Conservation (phyloP, 2,797 vertebrate genomes). For the Brachyrhaphis roseni region DNA sequence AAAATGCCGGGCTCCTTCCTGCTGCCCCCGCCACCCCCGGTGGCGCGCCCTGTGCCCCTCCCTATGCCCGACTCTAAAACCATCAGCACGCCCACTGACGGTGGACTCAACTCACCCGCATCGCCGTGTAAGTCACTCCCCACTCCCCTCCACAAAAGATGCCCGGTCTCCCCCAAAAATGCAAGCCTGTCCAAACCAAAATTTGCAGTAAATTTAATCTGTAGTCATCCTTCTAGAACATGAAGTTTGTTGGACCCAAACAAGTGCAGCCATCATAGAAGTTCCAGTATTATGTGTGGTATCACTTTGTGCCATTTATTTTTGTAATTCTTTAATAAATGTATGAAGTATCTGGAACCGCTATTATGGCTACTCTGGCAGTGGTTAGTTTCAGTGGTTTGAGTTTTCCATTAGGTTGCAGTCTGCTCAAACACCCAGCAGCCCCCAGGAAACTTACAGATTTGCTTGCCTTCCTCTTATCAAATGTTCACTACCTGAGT, state of each 20-base stretch:
- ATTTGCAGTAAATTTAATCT: slow-evolving; percentile 33
- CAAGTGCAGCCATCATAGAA: slow-evolving; percentile 44
- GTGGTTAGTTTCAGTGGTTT: not conserved
- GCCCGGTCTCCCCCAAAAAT: slow-evolving; percentile 68
- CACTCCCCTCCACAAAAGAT: slow-evolving; percentile 74
- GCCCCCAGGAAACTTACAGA: slow-evolving; percentile 52
- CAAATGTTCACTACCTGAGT: slow-evolving; percentile 47
- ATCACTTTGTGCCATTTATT: not conserved
- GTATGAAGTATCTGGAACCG: slow-evolving; percentile 27
- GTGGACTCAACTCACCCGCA: slow-evolving; percentile 91
- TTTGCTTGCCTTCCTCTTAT: slow-evolving; percentile 45
- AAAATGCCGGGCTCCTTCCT: slow-evolving; percentile 97
- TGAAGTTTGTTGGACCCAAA: not conserved
- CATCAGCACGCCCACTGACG: slow-evolving; percentile 86
- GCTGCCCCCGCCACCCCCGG: slow-evolving; percentile 93
- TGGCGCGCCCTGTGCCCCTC: slow-evolving; percentile 96
- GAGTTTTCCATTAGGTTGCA: slow-evolving; percentile 44
- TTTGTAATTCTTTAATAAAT: not conserved
- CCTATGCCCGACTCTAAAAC: slow-evolving; percentile 94
- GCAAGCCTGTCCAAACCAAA: slow-evolving; percentile 46
- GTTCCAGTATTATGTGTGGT: slow-evolving; percentile 25
- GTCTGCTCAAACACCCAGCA: slow-evolving; percentile 65
- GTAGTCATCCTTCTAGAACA: slow-evolving; percentile 11
- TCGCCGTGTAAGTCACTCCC: slow-evolving; percentile 94
- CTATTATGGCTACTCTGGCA: slow-evolving; percentile 37